A percentile compares a stretch with the other conserved stretches of the same genome.
Conservation (phyloP, 1,140 invertebrate species). For the Dendrolimus kikuchii region DNA sequence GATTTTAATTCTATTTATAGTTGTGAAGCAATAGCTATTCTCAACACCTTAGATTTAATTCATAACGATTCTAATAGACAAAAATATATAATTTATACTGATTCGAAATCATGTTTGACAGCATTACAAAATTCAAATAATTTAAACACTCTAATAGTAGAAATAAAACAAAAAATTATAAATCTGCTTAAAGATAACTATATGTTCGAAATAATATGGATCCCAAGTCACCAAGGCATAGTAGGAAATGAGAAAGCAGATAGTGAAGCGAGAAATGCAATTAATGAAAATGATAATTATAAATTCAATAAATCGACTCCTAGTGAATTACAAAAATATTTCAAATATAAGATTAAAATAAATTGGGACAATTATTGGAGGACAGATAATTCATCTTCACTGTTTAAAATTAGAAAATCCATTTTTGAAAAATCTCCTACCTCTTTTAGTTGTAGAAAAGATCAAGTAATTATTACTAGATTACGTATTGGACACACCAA, state of each 20-base stretch:
- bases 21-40: slow-evolving; percentile 16
- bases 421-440: no score
- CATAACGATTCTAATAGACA: slow-evolving; percentile 1
- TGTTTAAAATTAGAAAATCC: no score
- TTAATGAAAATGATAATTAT: not conserved
- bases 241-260: slow-evolving; percentile 12
- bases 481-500: no score
- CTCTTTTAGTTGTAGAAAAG: no score
- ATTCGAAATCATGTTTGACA: slow-evolving; percentile 15
- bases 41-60: slow-evolving; percentile 10
- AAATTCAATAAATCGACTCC: slow-evolving; percentile 3
- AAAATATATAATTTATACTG: slow-evolving; percentile 11
- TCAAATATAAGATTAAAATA: slow-evolving; percentile 4
- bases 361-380: slow-evolving; percentile 2
- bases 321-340: slow-evolving; percentile 4
- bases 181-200: slow-evolving; percentile 3
- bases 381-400: not conserved
- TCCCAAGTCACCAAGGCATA: slow-evolving; percentile 3
- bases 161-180: slow-evolving; percentile 8
- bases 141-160: slow-evolving; percentile 4
- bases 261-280: slow-evolving; percentile 5
- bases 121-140: slow-evolving; percentile 9
- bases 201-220: slow-evolving; percentile 12
- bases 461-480: no score
- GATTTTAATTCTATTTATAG: slow-evolving; percentile 11